These are phyloP conservation scores for Agriopis leucophaearia DNA, from an alignment of 2,888 invertebrate genomes.

Conservation along the genomic window DNA sequence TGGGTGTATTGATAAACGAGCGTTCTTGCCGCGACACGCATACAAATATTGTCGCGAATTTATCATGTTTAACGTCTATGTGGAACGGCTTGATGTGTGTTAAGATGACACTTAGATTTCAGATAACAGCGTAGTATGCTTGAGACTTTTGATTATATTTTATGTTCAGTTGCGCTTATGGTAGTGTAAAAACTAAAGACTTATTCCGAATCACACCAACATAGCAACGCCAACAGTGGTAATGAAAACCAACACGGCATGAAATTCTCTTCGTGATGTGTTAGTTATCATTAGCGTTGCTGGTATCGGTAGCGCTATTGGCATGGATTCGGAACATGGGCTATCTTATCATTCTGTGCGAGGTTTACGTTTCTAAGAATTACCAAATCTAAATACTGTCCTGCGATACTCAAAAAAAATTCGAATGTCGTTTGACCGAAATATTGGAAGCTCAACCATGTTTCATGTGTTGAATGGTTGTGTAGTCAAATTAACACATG, in stretches of 20 bases:
- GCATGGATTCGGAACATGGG: no score
- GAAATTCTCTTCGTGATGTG: no score
- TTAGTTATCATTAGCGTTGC: no score
- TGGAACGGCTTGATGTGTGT: constrained; percentile 43
- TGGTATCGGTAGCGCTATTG: no score
- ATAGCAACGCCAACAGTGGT: no score
- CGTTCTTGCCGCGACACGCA: constrained; percentile 72
- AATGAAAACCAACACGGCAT: no score
- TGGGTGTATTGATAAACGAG: constrained; percentile 79
- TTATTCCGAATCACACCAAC: background rate
- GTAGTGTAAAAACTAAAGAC: background rate
- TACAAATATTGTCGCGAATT: constrained; percentile 73
- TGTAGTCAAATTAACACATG: no score
- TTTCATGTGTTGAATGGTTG: background rate
- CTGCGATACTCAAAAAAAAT: no score
- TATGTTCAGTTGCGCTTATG: constrained; percentile 6
- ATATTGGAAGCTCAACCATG: no score
- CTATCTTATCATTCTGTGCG: no score
- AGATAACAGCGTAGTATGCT: constrained; percentile 41
- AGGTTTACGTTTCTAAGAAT: no score
- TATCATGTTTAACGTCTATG: constrained; percentile 70
- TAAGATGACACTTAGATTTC: constrained; percentile 49
- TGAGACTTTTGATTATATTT: background rate
- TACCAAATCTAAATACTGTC: no score
- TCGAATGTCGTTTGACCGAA: background rate